Percentiles rank a stretch among this genome's conserved stretches.
Conservation (phyloP, 2,797 vertebrate genomes). For the Coregonus ussuriensis region DNA sequence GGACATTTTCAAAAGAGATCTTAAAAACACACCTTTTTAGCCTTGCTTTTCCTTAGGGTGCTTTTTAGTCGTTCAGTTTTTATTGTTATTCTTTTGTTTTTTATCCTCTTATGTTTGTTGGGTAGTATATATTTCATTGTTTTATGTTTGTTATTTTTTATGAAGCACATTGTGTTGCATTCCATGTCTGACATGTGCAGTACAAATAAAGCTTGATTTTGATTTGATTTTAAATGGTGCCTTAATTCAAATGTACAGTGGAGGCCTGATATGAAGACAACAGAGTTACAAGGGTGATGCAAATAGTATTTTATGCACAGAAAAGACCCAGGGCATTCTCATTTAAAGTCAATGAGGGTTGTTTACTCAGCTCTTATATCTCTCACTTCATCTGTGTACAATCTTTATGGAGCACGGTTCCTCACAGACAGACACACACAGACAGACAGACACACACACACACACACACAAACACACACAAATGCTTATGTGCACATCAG, state of each 20-base stretch:
- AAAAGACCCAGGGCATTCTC: constrained; percentile 30
- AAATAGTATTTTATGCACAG: constrained; percentile 59
- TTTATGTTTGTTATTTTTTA: no score
- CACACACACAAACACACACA: constrained; percentile 33
- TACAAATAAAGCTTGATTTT: no score
- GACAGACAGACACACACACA: neutral
- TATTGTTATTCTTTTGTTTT: no score
- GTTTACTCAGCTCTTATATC: constrained; percentile 27
- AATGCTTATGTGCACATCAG: no score
- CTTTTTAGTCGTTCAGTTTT: no score
- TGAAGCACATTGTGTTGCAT: no score
- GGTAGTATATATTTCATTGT: no score
- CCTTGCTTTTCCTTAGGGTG: no score
- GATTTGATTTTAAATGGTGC: constrained; percentile 31
- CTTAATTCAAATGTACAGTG: constrained; percentile 47
- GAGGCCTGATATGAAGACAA: constrained; percentile 40
- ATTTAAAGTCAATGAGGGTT: constrained; percentile 47
- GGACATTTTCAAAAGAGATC: no score
- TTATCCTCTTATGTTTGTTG: no score
- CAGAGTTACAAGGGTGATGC: constrained; percentile 49
- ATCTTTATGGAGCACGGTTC: constrained; percentile 45
- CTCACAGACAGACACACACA: neutral
- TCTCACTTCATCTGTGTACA: constrained; percentile 49
- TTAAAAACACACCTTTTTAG: no score
- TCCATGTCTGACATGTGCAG: no score